A percentile compares a stretch with the other conserved stretches of the same genome.
phyloP scores from a whole-genome alignment of 1,140 invertebrate species.

The Himalopsyche phryganea region DNA sequence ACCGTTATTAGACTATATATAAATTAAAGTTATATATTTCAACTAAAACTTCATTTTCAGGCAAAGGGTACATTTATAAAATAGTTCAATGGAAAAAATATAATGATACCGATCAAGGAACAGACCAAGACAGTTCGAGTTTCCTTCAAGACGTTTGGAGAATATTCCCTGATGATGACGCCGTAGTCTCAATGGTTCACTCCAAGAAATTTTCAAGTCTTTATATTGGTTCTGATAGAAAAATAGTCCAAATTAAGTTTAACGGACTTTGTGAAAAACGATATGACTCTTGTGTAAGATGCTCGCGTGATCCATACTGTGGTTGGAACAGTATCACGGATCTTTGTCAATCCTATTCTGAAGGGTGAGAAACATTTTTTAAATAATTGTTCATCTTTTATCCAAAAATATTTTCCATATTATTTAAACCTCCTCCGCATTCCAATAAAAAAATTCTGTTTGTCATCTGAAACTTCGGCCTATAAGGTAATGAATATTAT shows the following conservation, averaged over 20 bases:
- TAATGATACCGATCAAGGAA: neutral
- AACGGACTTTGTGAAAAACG: constrained; percentile 1
- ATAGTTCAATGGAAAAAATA: constrained; percentile 14
- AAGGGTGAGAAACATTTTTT: constrained; percentile 22
- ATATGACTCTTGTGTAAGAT: constrained; percentile 25
- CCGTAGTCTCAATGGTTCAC: constrained; percentile 11
- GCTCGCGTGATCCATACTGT: constrained; percentile 29
- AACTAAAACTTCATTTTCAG: too few species aligned
- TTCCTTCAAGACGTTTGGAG: constrained; percentile 27
- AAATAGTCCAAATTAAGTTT: constrained; percentile 15
- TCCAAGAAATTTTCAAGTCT: constrained; percentile 14
- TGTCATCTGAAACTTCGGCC: too few species aligned
- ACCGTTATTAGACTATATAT: too few species aligned
- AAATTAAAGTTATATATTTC: too few species aligned
- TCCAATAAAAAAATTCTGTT: too few species aligned
- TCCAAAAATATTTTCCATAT: too few species aligned
- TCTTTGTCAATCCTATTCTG: constrained; percentile 12
- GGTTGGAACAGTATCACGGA: constrained; percentile 14
- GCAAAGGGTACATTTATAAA: constrained; percentile 24
- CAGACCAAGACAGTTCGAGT: neutral
- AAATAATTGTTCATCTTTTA: too few species aligned
- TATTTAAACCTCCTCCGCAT: too few species aligned
- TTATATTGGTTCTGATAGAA: constrained; percentile 11
- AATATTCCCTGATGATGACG: neutral
- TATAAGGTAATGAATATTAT: too few species aligned